These are phyloP conservation scores for Meliscaeva auricollis DNA, from an alignment of 2,888 invertebrate species.

Conservation along the genomic window DNA sequence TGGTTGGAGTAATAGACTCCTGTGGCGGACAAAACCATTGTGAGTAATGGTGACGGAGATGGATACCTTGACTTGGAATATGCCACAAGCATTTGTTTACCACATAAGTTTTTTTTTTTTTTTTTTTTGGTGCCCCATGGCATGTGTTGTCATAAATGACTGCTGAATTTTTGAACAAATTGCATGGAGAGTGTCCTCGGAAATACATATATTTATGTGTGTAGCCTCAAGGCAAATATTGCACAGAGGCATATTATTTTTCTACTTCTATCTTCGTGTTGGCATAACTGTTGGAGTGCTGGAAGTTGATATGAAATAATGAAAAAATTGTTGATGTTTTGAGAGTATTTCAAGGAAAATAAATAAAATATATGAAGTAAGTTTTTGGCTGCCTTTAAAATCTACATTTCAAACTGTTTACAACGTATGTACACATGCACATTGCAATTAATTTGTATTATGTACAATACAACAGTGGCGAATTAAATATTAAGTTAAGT, in stretches of 20 bases:
- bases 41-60: slow-evolving; percentile 22
- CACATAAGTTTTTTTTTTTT: slow-evolving; percentile 5
- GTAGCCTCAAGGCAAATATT: slow-evolving; percentile 2
- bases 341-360: background rate
- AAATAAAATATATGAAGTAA: background rate
- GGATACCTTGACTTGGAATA: slow-evolving; percentile 40
- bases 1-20: slow-evolving; percentile 25
- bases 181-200: slow-evolving; percentile 30
- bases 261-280: background rate
- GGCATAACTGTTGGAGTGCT: background rate
- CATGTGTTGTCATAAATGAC: slow-evolving; percentile 48
- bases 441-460: no score
- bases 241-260: background rate
- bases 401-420: no score
- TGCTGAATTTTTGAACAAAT: slow-evolving; percentile 26
- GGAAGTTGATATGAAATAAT: background rate
- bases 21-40: slow-evolving; percentile 9
- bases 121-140: slow-evolving; percentile 3
- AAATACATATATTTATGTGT: background rate
- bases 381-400: no score
- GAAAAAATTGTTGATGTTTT: background rate
- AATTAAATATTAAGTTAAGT: no score
- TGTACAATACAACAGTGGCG: no score
- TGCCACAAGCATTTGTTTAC: slow-evolving; percentile 20
- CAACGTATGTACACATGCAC: no score